These are phyloP conservation scores for Picus viridis DNA, from an alignment of 2,797 vertebrate genomes.

Conservation along the genomic window DNA sequence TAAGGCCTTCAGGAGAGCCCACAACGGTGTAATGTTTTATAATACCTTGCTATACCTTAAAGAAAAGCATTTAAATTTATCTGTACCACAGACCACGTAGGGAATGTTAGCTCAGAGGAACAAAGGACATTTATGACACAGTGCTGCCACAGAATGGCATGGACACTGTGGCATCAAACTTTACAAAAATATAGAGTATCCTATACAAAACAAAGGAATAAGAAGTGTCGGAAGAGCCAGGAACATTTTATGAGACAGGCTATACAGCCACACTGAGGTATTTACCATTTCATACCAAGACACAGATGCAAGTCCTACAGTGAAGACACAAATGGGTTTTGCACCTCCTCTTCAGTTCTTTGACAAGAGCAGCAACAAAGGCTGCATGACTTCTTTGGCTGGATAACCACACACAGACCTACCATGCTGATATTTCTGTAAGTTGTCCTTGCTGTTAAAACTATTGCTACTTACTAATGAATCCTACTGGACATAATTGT, in stretches of 20 bases:
- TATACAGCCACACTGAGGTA: neutral
- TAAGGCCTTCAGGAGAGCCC: neutral
- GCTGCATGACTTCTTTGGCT: neutral
- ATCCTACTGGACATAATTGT: neutral
- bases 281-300: neutral
- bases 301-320: neutral
- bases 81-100: neutral
- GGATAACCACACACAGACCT: neutral
- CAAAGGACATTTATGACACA: neutral
- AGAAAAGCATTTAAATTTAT: neutral
- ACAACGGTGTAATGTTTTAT: neutral
- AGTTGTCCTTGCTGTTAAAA: neutral
- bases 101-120: neutral
- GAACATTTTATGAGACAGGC: neutral
- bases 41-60: neutral
- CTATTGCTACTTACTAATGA: neutral
- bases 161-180: neutral
- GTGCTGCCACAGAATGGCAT: neutral
- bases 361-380: neutral
- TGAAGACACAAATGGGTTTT: neutral
- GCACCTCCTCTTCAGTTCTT: neutral
- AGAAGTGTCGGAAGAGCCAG: neutral
- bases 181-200: neutral
- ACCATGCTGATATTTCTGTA: neutral
- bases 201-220: neutral